Evolutionary conservation across 2,113 vertebrate genomes (phyloP), one percentile per base, ranked within the genome.

Genomic region (Syngnathus scovelli): DNA sequence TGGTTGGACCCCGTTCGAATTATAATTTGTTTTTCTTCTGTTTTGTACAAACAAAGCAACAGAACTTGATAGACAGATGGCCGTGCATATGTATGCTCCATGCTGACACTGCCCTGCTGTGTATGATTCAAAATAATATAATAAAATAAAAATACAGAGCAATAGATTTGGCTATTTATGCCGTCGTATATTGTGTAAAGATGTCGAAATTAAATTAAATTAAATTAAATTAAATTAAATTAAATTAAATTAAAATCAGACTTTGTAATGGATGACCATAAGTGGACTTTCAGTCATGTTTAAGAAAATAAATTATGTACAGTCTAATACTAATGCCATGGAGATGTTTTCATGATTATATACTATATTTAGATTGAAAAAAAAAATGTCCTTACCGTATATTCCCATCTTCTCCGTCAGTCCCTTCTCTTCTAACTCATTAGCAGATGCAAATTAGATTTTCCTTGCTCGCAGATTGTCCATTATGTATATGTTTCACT

Each of bases 1-100:
- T 59, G 1, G 12, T 23, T 33, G 8, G 43, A 12, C 43, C 10
- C 51, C 54, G 72, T 65, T 69, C 51, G 69, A 58, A 19, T 65
- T 48, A 38, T 77, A 66, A 68, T 13, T 15, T 48, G 38, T 23
- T 64, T 7, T 39, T 5, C 41, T 43, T 58, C 43, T 52, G 68
- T 69, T 67, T 59, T 46, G 55, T 39, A 49, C 10, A 65, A 67
- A 71, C 65, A 56, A 61, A 60, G 7, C 43, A 13, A 13, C 43
- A 10, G n/a, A 38, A 69, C 48, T 72, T 10, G 54, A 67, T 39
- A 66, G 27, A 65, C 82, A 87, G 82, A 84, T 86, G 86, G 78
- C 21, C 33, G 6, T 72, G 10, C 74, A 83, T 85, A 77, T 78
- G 82, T 85, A 78, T 79, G 81, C 23, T 71, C 33, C 61, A 61